Evolutionary conservation across 2,888 invertebrate species (phyloP).

Genomic region (Xylota segnis): DNA sequence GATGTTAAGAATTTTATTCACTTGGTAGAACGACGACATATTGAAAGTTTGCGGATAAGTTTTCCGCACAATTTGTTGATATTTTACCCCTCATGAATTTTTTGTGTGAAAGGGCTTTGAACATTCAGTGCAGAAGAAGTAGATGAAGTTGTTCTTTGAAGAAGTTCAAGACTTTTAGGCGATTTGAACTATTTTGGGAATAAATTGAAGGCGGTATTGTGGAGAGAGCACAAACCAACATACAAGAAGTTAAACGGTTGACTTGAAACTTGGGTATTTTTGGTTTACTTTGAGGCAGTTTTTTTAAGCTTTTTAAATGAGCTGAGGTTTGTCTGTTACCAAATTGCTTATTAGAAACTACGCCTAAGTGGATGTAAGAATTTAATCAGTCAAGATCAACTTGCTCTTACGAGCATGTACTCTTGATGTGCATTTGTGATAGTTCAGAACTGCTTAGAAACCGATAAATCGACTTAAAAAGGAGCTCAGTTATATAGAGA

Average conservation of each 20-base stretch:
- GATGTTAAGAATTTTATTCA: conserved; percentile 68
- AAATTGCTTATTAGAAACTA: too few relatives aligned
- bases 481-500: too few relatives aligned
- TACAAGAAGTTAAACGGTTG: conserved; percentile 48
- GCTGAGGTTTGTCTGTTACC: background rate
- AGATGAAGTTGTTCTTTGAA: conserved; percentile 53
- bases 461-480: too few relatives aligned
- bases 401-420: too few relatives aligned
- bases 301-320: background rate
- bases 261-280: conserved; percentile 43
- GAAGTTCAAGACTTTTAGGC: conserved; percentile 64
- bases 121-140: background rate
- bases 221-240: background rate
- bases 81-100: conserved; percentile 59
- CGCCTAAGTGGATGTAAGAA: too few relatives aligned
- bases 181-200: conserved; percentile 68
- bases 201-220: background rate
- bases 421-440: too few relatives aligned
- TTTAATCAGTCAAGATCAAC: too few relatives aligned
- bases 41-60: conserved; percentile 69
- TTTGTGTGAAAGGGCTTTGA: conserved; percentile 27
- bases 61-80: conserved; percentile 75
- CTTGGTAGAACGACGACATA: conserved; percentile 69
- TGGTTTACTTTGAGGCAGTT: conserved; percentile 42
- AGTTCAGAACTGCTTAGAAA: too few relatives aligned